phyloP scores from a whole-genome alignment of 2,113 vertebrate genomes.

The Mus spicilegus region DNA sequence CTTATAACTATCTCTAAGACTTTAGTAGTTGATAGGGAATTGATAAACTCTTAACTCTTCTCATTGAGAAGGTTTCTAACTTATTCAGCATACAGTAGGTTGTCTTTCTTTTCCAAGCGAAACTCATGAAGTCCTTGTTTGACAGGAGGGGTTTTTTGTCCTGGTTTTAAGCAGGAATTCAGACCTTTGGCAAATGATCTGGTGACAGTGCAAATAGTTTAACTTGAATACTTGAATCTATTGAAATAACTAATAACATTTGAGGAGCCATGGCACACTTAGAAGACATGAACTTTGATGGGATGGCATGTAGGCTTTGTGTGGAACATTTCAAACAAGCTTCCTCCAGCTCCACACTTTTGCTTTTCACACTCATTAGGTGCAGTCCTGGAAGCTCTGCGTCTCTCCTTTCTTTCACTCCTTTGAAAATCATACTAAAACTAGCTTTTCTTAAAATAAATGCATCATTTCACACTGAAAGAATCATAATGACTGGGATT shows the following conservation, averaged over 20 bases:
- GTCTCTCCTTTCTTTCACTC: conserved; percentile 35
- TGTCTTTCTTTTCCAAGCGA: neutral
- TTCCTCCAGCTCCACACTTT: neutral
- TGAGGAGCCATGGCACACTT: neutral
- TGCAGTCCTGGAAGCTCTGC: neutral
- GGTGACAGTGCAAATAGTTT: neutral
- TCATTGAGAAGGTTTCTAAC: conserved; percentile 16
- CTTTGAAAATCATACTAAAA: conserved; percentile 52
- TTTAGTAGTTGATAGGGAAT: conserved; percentile 39
- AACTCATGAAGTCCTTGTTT: neutral
- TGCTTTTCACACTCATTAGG: neutral
- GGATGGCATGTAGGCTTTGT: neutral
- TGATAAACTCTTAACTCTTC: conserved; percentile 31
- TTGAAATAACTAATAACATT: neutral
- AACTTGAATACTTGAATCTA: neutral
- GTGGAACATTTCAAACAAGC: neutral
- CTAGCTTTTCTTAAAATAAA: neutral
- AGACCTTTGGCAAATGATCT: neutral
- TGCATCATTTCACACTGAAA: conserved; percentile 18
- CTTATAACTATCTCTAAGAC: neutral
- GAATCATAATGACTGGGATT: neutral
- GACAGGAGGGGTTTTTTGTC: neutral
- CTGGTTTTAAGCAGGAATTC: neutral
- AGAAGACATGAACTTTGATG: neutral
- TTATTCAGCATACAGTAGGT: neutral